Evolutionary conservation across 2,113 vertebrate species (phyloP).

Genomic region (Balaeniceps rex): DNA sequence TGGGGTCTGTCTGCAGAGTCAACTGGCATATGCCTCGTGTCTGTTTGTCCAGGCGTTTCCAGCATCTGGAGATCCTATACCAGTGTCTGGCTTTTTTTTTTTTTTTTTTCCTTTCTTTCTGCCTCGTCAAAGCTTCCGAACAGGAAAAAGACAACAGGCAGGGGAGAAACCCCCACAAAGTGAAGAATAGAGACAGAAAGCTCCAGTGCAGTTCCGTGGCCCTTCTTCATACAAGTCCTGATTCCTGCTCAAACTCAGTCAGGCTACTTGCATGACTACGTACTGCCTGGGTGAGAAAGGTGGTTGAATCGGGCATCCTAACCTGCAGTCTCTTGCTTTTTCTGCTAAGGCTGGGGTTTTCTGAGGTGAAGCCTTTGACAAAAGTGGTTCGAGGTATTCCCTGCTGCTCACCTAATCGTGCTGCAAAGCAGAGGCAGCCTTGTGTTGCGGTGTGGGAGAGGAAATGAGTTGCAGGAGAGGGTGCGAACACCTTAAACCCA

Average conservation of each 20-base stretch:
- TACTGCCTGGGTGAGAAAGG: background rate
- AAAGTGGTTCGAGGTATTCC: background rate
- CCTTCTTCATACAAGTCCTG: background rate
- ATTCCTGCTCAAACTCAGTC: background rate
- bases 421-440: background rate
- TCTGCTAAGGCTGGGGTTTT: background rate
- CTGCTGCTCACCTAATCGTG: background rate
- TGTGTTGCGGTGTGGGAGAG: background rate
- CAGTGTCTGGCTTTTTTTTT: background rate
- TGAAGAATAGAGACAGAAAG: background rate
- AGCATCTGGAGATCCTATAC: background rate
- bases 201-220: background rate
- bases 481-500: background rate
- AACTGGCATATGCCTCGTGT: background rate
- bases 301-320: background rate
- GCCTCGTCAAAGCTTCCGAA: background rate
- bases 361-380: background rate
- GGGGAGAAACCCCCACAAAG: background rate
- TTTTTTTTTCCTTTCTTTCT: background rate
- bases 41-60: background rate
- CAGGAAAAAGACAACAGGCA: background rate
- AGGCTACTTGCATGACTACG: background rate
- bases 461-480: background rate
- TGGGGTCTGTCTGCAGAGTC: background rate
- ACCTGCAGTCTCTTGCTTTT: background rate